Base-by-base conservation (phyloP, 2,797 vertebrate species). In the Scarus forsteni region DNA sequence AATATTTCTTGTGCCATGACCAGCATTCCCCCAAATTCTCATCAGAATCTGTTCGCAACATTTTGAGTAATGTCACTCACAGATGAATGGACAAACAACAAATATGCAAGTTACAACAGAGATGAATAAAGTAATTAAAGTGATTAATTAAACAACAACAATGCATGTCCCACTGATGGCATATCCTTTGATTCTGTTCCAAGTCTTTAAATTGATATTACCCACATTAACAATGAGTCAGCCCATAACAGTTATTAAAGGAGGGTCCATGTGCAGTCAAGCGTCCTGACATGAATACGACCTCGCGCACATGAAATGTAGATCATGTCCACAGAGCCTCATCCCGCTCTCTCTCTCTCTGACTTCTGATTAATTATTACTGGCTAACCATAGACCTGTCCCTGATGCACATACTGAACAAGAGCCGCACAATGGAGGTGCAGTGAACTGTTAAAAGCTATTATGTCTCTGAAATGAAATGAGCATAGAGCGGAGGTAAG, bases 401-500 rank as follows among this genome's bases (percentile, higher is more conserved):
- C 83, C 84, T 64, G 77, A 77, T 85, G 84, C 73, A 77, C 64
- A 72, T 73, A 76, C 80, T 81, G 75, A 92, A 87, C 87, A 89
- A 77, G 83, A 87, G 67, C 38, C 15, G 8, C 82, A 89, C 88
- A 90, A 87, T 80, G 73, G 73, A 84, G 66, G 80, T 53, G 84
- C 87, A 91, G 63, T 73, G 76, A 85, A 89, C 84, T 83, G 75
- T 85, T 83, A 77, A 81, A 91, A 84, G 80, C 86, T 84, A 81
- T 94, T 88, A 88, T 89, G 81, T 85, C 76, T 88, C 79, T 74
- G 81, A 82, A 90, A 88, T 77, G 73, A 88, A 88, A 69, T 85
- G 73, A 87, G 74, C 73, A 83, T 43, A 8, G 46, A 85, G 82
- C 59, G 58, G 63, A 81, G 75, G 73, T 81, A 64, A 66, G 44